Conservation (phyloP, 2,113 vertebrate genomes). For the Podarcis cretensis region DNA sequence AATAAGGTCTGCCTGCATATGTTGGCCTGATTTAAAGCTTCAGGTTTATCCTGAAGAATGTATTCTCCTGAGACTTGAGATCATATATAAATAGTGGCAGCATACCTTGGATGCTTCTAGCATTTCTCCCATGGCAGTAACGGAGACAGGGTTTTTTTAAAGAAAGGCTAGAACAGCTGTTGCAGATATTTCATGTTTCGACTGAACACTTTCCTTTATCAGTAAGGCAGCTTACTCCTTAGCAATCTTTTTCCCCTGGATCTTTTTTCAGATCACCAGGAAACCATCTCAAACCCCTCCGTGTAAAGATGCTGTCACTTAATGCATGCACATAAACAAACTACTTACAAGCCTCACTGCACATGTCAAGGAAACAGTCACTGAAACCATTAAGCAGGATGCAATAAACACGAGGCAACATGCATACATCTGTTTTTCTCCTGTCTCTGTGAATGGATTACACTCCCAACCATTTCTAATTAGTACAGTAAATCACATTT, state of each 20-base stretch:
- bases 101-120: conserved; percentile 60
- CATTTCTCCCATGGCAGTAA: conserved; percentile 64
- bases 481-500: background rate
- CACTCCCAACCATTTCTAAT: conserved; percentile 8
- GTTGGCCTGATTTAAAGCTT: conserved; percentile 39
- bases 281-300: conserved; percentile 12
- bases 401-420: conserved; percentile 1
- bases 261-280: conserved; percentile 9
- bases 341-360: conserved; percentile 18
- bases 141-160: conserved; percentile 39
- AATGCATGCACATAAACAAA: conserved; percentile 19
- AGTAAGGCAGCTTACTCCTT: conserved; percentile 54
- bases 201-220: conserved; percentile 54
- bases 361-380: background rate
- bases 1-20: conserved; percentile 43
- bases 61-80: conserved; percentile 33
- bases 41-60: conserved; percentile 45
- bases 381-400: conserved; percentile 10
- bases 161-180: conserved; percentile 67
- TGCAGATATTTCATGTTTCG: conserved; percentile 58
- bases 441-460: background rate
- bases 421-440: background rate
- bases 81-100: conserved; percentile 68
- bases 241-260: conserved; percentile 34
- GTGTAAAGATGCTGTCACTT: conserved; percentile 47